A percentile compares a stretch with the other conserved stretches of the same genome.
Conservation (phyloP, 2,113 vertebrate species). For the Psettodes erumei region DNA sequence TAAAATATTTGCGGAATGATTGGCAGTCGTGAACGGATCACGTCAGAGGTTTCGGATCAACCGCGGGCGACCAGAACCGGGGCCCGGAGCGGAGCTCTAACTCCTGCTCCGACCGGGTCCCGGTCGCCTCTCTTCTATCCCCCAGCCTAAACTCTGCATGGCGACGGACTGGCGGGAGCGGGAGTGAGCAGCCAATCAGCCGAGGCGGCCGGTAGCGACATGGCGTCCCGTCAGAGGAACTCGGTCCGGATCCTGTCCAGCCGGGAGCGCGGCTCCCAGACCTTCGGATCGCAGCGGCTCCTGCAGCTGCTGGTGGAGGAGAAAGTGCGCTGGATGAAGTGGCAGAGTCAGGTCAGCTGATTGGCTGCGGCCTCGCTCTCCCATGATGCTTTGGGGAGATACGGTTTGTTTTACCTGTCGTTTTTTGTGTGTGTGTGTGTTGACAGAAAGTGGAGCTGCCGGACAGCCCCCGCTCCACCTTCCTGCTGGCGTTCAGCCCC, state of each 20-base stretch:
- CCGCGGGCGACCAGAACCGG: no score
- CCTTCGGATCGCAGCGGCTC: conserved; percentile 91
- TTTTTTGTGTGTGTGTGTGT: conserved; percentile 69
- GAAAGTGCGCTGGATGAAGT: conserved; percentile 98
- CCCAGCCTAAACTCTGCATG: conserved; percentile 64
- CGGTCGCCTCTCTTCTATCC: no score
- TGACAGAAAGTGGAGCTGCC: conserved; percentile 98
- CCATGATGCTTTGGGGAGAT: no score
- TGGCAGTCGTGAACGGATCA: no score
- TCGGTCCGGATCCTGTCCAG: conserved; percentile 94
- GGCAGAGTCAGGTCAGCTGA: conserved; percentile 99
- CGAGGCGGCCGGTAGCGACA: conserved; percentile 74
- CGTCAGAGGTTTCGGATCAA: no score
- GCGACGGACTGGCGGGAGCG: conserved; percentile 47
- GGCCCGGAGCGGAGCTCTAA: no score
- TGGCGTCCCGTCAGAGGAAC: conserved; percentile 95
- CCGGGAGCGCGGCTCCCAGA: conserved; percentile 91
- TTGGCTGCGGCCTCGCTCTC: no score
- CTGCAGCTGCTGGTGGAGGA: conserved; percentile 98
- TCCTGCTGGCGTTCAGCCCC: conserved; percentile 98
- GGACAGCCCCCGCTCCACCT: conserved; percentile 98
- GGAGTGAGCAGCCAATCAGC: conserved; percentile 70
- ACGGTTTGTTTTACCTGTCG: not conserved
- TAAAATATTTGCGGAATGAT: no score
- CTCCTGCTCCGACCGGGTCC: no score